Percentiles rank a stretch among this genome's conserved stretches.
Conservation (phyloP, 2,113 vertebrate species). For the Tupaia tana region DNA sequence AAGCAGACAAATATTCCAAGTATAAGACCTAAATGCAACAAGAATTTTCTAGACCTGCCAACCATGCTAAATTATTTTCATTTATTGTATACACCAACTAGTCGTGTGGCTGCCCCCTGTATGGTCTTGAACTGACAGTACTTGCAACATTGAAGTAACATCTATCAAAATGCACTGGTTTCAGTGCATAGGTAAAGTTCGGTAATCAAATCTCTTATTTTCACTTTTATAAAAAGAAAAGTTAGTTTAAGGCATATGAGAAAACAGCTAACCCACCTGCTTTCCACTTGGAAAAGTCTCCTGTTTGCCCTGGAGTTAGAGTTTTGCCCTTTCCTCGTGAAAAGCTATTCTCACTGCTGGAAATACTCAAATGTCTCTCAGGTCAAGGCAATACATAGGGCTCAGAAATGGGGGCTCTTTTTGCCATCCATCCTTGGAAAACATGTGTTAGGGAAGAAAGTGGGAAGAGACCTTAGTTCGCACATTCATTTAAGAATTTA, state of each 20-base stretch:
- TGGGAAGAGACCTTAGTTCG: slow-evolving; percentile 39
- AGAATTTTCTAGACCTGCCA: slow-evolving; percentile 14
- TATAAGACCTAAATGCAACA: background rate
- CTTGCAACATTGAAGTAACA: slow-evolving; percentile 10
- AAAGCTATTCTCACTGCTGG: slow-evolving; percentile 48
- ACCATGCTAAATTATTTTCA: slow-evolving; percentile 15
- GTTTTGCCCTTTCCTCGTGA: slow-evolving; percentile 55
- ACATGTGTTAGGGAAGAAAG: slow-evolving; percentile 1
- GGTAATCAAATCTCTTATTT: slow-evolving; percentile 40
- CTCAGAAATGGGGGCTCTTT: slow-evolving; percentile 3
- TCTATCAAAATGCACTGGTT: slow-evolving; percentile 51
- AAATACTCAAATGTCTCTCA: slow-evolving; percentile 37
- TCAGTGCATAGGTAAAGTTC: slow-evolving; percentile 45
- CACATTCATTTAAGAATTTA: slow-evolving; percentile 58
- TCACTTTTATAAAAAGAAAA: slow-evolving; percentile 55
- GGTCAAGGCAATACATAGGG: slow-evolving; percentile 15
- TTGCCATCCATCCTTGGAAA: slow-evolving; percentile 58
- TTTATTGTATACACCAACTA: background rate
- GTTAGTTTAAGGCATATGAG: slow-evolving; percentile 45
- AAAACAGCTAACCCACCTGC: slow-evolving; percentile 41
- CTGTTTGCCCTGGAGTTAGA: slow-evolving; percentile 62
- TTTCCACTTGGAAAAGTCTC: slow-evolving; percentile 47
- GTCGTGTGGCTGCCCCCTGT: background rate
- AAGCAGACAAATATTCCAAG: background rate
- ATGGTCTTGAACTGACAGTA: background rate